phyloP scores from a whole-genome alignment of 2,797 vertebrate species.

The Siniperca undulata region DNA sequence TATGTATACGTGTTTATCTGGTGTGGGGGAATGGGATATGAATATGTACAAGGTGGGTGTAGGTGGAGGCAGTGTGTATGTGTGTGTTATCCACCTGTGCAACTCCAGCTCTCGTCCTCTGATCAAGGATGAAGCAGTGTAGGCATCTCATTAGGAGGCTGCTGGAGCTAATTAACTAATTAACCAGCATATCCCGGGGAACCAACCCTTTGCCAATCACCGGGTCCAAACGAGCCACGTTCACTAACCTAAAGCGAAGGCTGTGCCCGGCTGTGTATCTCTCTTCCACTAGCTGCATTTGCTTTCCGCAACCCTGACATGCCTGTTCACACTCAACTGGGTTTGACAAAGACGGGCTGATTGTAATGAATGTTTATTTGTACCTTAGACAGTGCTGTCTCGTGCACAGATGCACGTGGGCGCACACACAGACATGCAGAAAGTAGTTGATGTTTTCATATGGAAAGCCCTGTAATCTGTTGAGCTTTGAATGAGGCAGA shows the following conservation, averaged over 20 bases:
- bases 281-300: slow-evolving; percentile 5
- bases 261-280: slow-evolving; percentile 33
- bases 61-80: not conserved
- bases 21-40: slow-evolving; percentile 28
- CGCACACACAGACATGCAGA: not conserved
- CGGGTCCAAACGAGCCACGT: slow-evolving; percentile 28
- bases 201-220: slow-evolving; percentile 62
- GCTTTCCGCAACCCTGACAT: slow-evolving; percentile 20
- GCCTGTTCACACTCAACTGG: slow-evolving; percentile 23
- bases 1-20: slow-evolving; percentile 27
- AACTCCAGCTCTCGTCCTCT: slow-evolving; percentile 41
- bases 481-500: slow-evolving; percentile 66
- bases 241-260: slow-evolving; percentile 41
- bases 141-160: slow-evolving; percentile 66
- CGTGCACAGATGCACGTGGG: slow-evolving; percentile 23
- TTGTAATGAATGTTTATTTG: slow-evolving; percentile 60
- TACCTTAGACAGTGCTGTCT: slow-evolving; percentile 44
- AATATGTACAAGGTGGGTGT: slow-evolving; percentile 34
- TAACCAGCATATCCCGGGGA: slow-evolving; percentile 61
- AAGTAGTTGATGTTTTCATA: slow-evolving; percentile 49
- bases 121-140: slow-evolving; percentile 48
- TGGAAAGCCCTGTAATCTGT: slow-evolving; percentile 55
- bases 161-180: slow-evolving; percentile 75
- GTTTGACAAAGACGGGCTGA: slow-evolving; percentile 59
- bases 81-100: slow-evolving; percentile 50